Evolutionary conservation across 2,797 vertebrate species (phyloP), one percentile per base, ranked within the genome.

Genomic region (Hemitrygon akajei): DNA sequence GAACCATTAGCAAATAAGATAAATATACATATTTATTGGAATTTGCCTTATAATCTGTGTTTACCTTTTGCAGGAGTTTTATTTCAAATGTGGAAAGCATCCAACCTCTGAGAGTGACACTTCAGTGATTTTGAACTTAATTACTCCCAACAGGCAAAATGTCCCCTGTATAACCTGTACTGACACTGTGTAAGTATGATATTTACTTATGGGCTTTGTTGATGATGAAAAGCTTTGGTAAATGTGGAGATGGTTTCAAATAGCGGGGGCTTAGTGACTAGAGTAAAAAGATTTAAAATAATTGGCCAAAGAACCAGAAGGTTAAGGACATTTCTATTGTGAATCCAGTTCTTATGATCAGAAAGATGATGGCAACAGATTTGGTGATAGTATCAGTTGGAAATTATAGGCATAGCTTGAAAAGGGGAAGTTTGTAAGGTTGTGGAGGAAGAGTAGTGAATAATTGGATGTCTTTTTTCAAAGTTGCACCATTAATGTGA

Each of bases 51-150:
- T 95, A 96, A 95, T 95, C 94, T 95, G 94, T 96, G 40, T 93
- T 95, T 96, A 94, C 89, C 94, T 95, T 94, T 95, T 96, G 66
- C 95, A 99, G 98, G 98, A 99, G 95, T 98, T 99, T 95, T 98
- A 98, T 96, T 97, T 98, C 95, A 99, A 99, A 96, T 99, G 98
- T 96, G 98, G 97, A 34, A 96, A 97, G 93, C 98, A 98, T 94
- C 98, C 98, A 3, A 98, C 98, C 0, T 93, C 96, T 94, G 97
- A 98, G 93, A 96, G 97, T 37, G 98, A 98, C 94, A 96, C 97
- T 11, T 99, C 98, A 5, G 98, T 98, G 93, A 97, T 97, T 93
- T 96, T 99, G 94, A 98, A 98, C 96, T 97, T 99, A 40, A 93
- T 99, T 94, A 96, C 97, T 95, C 96, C 96, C 92, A 99, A 99